Evolutionary conservation across 1,140 invertebrate genomes (phyloP), one percentile per base, ranked within the genome.

Genomic region (roundworm (Caenorhabditis elegans)): DNA sequence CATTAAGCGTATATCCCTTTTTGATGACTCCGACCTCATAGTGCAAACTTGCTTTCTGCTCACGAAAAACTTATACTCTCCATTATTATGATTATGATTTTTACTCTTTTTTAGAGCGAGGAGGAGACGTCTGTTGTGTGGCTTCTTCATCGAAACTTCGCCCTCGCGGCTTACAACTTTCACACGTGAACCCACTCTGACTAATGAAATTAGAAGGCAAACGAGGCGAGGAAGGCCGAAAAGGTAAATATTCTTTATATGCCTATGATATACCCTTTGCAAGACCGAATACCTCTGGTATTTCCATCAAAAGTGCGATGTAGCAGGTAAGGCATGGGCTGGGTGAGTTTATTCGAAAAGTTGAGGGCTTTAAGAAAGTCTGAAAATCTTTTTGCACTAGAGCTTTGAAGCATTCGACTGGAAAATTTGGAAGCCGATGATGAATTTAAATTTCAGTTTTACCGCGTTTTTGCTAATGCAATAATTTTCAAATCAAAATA

Each of bases 61-160:
- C 39, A 8, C 39, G 5, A 22, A 22, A 53, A 53, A 13, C 34
- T n/a, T 43, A 39, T 34, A 70, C 60, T 70, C 36, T 70, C 60
- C 60, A 70, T 70, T 70, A 70, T 70, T 70, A 70, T 70, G 60
- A 70, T 70, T 70, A 70, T 39, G 60, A 70, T 39, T 39, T 31
- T 70, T 70, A 70, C 17, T 70, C 36, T 70, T 70, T 60, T 70
- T 70, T 36, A 26, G 28, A 43, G 60, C 36, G 10, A 60, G 31
- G 22, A 22, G 22, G 34, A 70, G n/a, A 39, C 31, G 60, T 70
- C 60, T 36, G 60, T 8, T 19, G 36, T n/a, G n/a, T 39, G n/a
- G 60, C 60, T 70, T 70, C 34, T 43, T 70, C 19, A 22, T 11
- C n/a, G 6, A 5, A 19, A 53, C 26, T 70, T 70, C 34, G 26